A percentile compares a stretch with the other conserved stretches of the same genome.
Evolutionary conservation across 2,797 vertebrate genomes (phyloP).

Genomic region (Loris lydekkerianus): DNA sequence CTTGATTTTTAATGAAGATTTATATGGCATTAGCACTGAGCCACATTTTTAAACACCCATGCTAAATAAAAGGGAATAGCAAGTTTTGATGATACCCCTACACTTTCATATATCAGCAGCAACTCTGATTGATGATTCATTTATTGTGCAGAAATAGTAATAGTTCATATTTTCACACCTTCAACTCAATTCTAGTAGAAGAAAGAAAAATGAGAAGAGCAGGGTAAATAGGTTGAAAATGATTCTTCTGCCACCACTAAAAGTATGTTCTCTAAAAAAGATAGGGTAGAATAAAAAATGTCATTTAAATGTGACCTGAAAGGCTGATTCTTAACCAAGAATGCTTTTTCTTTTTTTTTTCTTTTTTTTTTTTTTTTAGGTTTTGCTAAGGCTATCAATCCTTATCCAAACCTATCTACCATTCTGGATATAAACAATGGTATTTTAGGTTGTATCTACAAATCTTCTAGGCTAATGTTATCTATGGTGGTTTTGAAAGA

Average conservation of each 20-base stretch:
- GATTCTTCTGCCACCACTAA: not conserved
- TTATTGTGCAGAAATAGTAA: slow-evolving; percentile 38
- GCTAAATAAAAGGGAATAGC: not conserved
- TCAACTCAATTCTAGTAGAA: not conserved
- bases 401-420: not conserved
- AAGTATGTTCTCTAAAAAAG: slow-evolving; percentile 5
- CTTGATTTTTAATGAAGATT: not conserved
- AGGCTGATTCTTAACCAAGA: not conserved
- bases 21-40: not conserved
- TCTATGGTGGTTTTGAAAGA: not conserved
- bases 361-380: not conserved
- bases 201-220: slow-evolving; percentile 21
- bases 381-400: not conserved
- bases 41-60: not conserved
- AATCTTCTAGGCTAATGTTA: not conserved
- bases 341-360: not conserved
- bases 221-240: not conserved
- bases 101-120: not conserved
- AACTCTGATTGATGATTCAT: not conserved
- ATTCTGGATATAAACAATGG: not conserved
- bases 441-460: not conserved
- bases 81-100: not conserved
- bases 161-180: not conserved
- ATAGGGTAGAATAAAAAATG: not conserved
- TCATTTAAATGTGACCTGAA: not conserved